A percentile compares a stretch with the other conserved stretches of the same genome.
These are phyloP conservation scores for Dasypus novemcinctus DNA, from an alignment of 2,113 vertebrate species.

Conservation along the genomic window DNA sequence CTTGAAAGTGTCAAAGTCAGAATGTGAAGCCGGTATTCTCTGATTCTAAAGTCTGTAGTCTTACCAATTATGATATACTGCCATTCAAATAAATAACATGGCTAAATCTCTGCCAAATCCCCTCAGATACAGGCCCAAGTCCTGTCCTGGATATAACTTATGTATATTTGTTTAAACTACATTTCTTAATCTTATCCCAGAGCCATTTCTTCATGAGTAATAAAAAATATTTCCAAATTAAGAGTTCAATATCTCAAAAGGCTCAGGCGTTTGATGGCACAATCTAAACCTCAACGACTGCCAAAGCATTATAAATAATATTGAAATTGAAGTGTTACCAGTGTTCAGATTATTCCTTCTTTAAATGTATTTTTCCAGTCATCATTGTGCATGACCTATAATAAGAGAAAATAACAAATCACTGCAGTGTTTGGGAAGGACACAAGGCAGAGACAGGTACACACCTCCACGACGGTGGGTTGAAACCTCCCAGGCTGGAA, in stretches of 20 bases:
- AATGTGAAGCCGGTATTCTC: neutral
- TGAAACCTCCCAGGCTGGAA: too few species aligned
- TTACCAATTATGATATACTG: neutral
- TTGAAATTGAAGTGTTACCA: neutral
- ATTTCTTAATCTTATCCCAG: slow-evolving; percentile 1
- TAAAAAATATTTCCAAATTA: neutral
- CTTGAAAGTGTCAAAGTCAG: neutral
- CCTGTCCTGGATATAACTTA: neutral
- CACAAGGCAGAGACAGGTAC: rapidly evolving
- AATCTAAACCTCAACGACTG: neutral
- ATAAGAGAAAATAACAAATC: neutral
- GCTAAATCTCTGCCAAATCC: neutral
- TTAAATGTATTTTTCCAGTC: neutral
- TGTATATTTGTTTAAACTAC: neutral
- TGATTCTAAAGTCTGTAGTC: neutral
- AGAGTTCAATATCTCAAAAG: neutral
- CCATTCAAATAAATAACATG: neutral
- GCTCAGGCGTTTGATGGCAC: neutral
- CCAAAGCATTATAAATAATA: neutral
- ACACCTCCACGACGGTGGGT: rapidly evolving
- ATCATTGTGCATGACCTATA: neutral
- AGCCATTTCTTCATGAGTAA: neutral
- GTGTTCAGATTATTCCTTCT: neutral
- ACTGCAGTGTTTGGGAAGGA: neutral
- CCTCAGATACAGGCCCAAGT: neutral